Evolutionary conservation across 2,113 vertebrate species (phyloP), one percentile per base, ranked within the genome.

Genomic region (Sinocyclocheilus grahami): DNA sequence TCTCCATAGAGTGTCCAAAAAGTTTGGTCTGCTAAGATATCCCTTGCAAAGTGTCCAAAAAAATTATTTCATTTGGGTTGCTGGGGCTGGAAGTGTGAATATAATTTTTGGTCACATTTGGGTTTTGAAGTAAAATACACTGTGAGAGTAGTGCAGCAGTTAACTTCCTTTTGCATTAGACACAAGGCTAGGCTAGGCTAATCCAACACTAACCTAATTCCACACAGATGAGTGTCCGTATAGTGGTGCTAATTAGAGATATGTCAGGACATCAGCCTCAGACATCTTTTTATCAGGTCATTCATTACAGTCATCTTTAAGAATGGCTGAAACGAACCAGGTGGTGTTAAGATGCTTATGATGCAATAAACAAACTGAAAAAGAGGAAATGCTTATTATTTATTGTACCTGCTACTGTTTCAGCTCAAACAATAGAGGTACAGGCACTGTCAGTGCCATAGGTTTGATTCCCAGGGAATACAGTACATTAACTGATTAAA

Each of bases 171-270:
- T 84, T 82, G 89, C 89, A 78, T 90, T 88, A 92, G 90, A 91
- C 16, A 20, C 82, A 55, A 82, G 86, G 58, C 85, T 85, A 7
- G 80, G 16, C 85, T 94, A 93, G 80, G 16, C 85, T 94, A 93
- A 95, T 95, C 94, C 93, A 58, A 5, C 74, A 14, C 5, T 69
- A 92, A 92, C 94, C 93, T 88, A 93, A 89, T 93, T 93, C 87
- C 89, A 86, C 84, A 55, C 65, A 87, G 74, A 89, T n/a, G 48
- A 65, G 69, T 58, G 75, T 72, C 16, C 4, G 14, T 46, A 82
- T 48, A 30, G 7, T 51, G n/a, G 39, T 30, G 62, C 62, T 82
- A 82, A 82, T 80, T 37, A 82, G 62, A 82, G 79, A 82, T 55
- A 83, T 72, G 65, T 83, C 27, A 55, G 65, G 81, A 71, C 81